Conservation (phyloP, 2,113 vertebrate species). For the Chloroceryle aenea region DNA sequence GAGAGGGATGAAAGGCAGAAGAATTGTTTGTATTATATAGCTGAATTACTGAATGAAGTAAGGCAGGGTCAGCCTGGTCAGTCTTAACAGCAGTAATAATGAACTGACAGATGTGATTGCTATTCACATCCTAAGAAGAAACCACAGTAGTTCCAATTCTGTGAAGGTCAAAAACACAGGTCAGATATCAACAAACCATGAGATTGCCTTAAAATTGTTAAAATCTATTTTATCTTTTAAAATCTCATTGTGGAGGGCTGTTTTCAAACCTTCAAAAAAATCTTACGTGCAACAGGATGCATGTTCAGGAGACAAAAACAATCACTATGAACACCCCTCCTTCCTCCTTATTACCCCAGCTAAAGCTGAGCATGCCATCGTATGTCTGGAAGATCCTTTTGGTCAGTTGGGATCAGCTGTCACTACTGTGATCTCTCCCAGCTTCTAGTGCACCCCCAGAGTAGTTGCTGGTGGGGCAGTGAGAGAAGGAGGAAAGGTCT, state of each 20-base stretch:
- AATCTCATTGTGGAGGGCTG: neutral
- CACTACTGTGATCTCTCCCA: neutral
- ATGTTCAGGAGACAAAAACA: neutral
- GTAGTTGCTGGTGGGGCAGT: neutral
- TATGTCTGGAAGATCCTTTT: rapidly evolving
- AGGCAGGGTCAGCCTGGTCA: neutral
- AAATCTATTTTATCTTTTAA: neutral
- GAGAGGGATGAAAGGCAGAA: neutral
- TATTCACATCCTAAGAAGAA: neutral
- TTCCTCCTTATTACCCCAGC: neutral
- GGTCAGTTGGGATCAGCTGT: neutral
- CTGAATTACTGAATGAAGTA: neutral
- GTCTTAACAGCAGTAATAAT: neutral
- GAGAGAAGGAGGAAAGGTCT: neutral
- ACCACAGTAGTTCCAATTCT: neutral
- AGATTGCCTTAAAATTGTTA: neutral
- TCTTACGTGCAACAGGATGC: neutral
- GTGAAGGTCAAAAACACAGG: neutral
- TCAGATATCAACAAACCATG: neutral
- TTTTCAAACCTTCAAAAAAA: neutral
- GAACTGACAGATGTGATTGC: neutral
- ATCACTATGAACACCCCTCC: neutral
- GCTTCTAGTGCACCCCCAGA: rapidly evolving
- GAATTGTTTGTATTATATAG: neutral
- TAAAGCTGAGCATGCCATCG: neutral